Conservation (phyloP, 2,113 vertebrate genomes). For the Thunnus thynnus region DNA sequence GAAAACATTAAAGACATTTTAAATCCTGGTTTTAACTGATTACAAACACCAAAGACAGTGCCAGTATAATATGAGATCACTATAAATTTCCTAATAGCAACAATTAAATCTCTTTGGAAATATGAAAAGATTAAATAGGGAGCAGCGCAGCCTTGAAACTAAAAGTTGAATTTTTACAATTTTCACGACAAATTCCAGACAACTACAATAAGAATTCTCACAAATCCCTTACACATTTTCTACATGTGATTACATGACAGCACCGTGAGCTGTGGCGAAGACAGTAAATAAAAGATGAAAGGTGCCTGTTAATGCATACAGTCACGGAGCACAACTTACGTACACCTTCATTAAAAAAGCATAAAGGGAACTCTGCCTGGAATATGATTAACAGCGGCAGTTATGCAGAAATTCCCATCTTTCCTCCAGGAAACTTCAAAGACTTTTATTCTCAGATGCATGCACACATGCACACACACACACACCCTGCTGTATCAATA, state of each 20-base stretch:
- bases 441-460: constrained; percentile 1
- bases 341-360: constrained; percentile 33
- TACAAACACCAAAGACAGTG: background rate
- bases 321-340: constrained; percentile 8
- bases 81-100: too few relatives aligned
- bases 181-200: background rate
- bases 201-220: background rate
- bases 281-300: constrained; percentile 32
- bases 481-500: background rate
- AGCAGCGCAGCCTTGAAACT: background rate
- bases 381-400: constrained; percentile 18
- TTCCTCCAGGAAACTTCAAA: constrained; percentile 50
- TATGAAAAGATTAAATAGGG: background rate
- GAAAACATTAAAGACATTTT: background rate
- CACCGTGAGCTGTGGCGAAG: background rate
- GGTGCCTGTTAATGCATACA: background rate
- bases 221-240: background rate
- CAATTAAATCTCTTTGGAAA: background rate
- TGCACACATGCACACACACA: background rate
- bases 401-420: constrained; percentile 12
- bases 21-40: background rate
- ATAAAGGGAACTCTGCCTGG: constrained; percentile 31
- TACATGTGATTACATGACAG: background rate
- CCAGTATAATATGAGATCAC: too few relatives aligned
- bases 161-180: background rate